phyloP scores from a whole-genome alignment of 1,140 invertebrate genomes.

The Aphaenogaster ashmeadi region DNA sequence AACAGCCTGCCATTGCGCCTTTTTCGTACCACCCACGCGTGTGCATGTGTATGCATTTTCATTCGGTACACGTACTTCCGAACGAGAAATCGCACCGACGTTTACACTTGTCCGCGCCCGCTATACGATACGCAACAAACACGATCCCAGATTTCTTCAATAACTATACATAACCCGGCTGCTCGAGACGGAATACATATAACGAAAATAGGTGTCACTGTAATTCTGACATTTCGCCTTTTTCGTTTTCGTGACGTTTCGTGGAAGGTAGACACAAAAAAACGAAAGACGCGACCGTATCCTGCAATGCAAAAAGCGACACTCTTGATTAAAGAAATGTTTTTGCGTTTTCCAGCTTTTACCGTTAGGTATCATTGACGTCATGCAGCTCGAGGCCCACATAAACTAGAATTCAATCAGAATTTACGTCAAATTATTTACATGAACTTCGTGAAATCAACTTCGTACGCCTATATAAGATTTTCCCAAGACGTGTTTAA shows the following conservation, averaged over 20 bases:
- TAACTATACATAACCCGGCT: constrained; percentile 18
- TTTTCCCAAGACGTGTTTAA: neutral
- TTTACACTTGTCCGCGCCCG: constrained; percentile 38
- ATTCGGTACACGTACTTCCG: constrained; percentile 33
- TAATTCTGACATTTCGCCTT: constrained; percentile 20
- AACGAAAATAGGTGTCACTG: neutral
- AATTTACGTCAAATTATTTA: neutral
- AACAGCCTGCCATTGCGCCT: neutral
- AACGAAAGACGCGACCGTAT: neutral
- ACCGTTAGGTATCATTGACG: neutral
- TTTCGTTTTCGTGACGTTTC: neutral
- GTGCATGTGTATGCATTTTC: constrained; percentile 1
- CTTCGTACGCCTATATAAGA: neutral
- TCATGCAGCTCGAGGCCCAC: neutral
- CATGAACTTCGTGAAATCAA: neutral
- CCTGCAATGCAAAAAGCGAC: constrained; percentile 1
- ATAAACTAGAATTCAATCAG: neutral
- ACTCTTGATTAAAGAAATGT: constrained; percentile 30
- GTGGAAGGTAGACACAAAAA: neutral
- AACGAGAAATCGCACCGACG: constrained; percentile 23
- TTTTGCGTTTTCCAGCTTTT: neutral
- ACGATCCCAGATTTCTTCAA: constrained; percentile 9
- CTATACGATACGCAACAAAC: constrained; percentile 26
- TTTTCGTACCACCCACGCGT: neutral
- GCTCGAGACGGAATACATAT: constrained; percentile 25